Percentiles rank a stretch among this genome's conserved stretches.
Evolutionary conservation across 2,113 vertebrate species (phyloP).

Genomic region (Platanista minor): DNA sequence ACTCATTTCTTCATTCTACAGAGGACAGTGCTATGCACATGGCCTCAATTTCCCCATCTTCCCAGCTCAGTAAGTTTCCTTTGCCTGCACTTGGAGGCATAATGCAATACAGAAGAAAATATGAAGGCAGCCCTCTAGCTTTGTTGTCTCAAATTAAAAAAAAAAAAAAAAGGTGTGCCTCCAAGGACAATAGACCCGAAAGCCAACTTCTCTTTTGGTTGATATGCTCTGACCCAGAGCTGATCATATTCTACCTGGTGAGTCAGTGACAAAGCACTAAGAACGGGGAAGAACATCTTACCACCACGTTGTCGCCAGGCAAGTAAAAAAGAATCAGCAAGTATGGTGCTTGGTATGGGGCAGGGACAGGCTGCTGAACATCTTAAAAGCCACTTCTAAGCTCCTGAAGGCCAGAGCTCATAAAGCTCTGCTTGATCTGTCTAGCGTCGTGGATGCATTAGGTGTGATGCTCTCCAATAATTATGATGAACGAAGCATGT

Average conservation of each 20-base stretch:
- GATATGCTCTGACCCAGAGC: background rate
- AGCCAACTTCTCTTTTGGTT: background rate
- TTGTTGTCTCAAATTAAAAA: slow-evolving; percentile 3
- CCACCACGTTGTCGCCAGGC: background rate
- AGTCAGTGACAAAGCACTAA: slow-evolving; percentile 38
- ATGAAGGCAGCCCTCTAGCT: background rate
- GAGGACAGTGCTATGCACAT: background rate
- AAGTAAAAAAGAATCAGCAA: background rate
- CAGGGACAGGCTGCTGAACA: background rate
- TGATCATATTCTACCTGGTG: background rate
- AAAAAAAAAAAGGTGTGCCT: background rate
- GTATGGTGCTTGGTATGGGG: background rate
- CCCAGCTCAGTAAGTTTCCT: slow-evolving; percentile 37
- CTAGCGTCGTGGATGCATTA: background rate
- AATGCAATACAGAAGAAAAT: background rate
- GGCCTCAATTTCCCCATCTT: background rate
- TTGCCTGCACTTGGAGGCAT: background rate
- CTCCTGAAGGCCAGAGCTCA: background rate
- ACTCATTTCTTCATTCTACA: background rate
- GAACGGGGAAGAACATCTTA: background rate
- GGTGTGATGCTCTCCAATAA: background rate
- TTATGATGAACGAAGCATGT: background rate
- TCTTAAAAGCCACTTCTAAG: background rate
- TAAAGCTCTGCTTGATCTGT: background rate
- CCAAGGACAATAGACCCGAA: background rate